These are phyloP conservation scores for Myiothlypis chrysogaster DNA, from an alignment of 2,797 vertebrate genomes.

Conservation along the genomic window DNA sequence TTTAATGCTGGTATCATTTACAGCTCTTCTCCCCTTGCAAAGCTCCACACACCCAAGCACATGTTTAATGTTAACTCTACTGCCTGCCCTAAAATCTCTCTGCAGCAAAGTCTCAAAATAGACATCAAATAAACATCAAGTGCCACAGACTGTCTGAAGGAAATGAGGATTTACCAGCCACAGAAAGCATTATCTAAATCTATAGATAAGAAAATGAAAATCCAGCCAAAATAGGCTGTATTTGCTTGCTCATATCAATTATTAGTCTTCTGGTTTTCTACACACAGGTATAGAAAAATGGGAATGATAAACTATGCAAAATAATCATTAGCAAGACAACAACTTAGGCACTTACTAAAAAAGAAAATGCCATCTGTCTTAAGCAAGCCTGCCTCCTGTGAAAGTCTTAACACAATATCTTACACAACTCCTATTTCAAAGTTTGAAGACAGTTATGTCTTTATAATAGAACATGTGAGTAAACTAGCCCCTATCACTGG, in stretches of 20 bases:
- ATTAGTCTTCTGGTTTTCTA: neutral
- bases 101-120: neutral
- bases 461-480: neutral
- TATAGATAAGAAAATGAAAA: neutral
- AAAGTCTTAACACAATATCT: neutral
- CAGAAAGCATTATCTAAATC: neutral
- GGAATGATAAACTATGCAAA: neutral
- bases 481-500: neutral
- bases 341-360: neutral
- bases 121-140: neutral
- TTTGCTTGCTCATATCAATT: neutral
- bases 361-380: neutral
- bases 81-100: neutral
- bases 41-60: neutral
- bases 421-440: neutral
- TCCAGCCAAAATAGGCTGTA: neutral
- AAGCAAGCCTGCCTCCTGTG: neutral
- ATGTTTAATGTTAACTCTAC: neutral
- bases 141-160: neutral
- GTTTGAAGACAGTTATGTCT: neutral
- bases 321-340: neutral
- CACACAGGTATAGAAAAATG: neutral
- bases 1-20: neutral
- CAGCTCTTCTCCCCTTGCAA: neutral
- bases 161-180: neutral